Percentiles rank a stretch among this genome's conserved stretches.
These are phyloP conservation scores for Rhombomys opimus DNA, from an alignment of 2,113 vertebrate species.

Conservation along the genomic window DNA sequence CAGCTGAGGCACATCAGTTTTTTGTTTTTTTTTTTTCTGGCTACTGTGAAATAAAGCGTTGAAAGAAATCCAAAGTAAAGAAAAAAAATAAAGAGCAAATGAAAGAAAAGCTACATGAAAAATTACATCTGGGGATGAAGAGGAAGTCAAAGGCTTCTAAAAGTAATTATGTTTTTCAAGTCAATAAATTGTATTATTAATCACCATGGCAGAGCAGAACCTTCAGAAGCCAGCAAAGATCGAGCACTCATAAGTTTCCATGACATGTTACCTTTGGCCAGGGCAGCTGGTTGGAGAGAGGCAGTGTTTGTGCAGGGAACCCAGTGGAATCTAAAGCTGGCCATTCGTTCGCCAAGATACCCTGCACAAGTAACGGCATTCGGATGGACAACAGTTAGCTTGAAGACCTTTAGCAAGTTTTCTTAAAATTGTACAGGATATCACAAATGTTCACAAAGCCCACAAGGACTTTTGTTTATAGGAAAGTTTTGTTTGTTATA, in stretches of 20 bases:
- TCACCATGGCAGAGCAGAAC: constrained; percentile 86
- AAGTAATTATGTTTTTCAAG: constrained; percentile 93
- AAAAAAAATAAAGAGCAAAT: constrained; percentile 87
- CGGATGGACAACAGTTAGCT: constrained; percentile 78
- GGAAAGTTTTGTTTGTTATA: constrained; percentile 55
- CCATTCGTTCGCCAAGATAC: constrained; percentile 90
- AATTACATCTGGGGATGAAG: constrained; percentile 93
- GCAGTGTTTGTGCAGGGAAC: constrained; percentile 85
- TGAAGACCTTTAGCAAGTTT: constrained; percentile 75
- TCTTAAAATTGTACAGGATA: constrained; percentile 68
- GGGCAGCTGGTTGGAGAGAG: constrained; percentile 84
- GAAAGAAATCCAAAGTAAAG: constrained; percentile 95
- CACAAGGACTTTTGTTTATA: constrained; percentile 71
- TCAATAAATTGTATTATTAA: constrained; percentile 93
- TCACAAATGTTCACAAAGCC: constrained; percentile 36
- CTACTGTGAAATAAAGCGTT: constrained; percentile 92
- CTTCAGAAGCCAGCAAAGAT: constrained; percentile 85
- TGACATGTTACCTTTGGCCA: constrained; percentile 93
- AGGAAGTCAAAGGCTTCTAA: constrained; percentile 90
- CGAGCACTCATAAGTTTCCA: constrained; percentile 83
- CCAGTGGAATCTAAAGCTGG: constrained; percentile 82
- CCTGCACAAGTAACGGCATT: constrained; percentile 85
- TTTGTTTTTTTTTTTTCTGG: constrained; percentile 78
- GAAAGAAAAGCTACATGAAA: constrained; percentile 91
- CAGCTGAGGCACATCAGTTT: constrained; percentile 88